Percentiles rank a stretch among this genome's conserved stretches.
Conservation (phyloP, 30 jellyfish, hydroid and myxozoan genomes). For the Chrysaora quinquecirrha region DNA sequence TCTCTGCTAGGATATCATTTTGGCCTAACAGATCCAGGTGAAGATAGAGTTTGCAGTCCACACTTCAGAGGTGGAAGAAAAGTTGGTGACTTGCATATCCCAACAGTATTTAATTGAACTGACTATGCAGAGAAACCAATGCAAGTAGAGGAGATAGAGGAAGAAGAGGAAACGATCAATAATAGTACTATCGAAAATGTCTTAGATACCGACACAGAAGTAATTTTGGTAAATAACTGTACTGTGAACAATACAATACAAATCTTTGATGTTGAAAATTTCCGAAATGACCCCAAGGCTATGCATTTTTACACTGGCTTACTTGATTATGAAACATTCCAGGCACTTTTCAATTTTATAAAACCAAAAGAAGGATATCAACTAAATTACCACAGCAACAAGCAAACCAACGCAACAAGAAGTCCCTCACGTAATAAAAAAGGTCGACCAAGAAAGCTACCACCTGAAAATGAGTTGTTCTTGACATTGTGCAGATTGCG, state of each 20-base stretch:
- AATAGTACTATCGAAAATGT: too few species aligned
- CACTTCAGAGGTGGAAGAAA: neutral
- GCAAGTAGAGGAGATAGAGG: neutral
- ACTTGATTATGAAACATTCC: neutral
- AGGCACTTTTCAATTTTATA: neutral
- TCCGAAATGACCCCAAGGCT: neutral
- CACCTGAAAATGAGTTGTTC: neutral
- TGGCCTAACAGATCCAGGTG: neutral
- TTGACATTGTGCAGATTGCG: neutral
- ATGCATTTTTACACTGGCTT: constrained; percentile 1
- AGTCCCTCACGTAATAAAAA: neutral
- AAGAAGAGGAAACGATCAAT: too few species aligned
- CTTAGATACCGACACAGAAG: neutral
- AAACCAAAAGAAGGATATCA: neutral
- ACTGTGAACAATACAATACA: neutral
- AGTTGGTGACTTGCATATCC: neutral
- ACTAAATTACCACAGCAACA: neutral
- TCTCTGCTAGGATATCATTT: neutral
- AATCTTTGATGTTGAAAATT: neutral
- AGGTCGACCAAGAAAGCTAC: constrained; percentile 1
- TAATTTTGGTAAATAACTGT: neutral
- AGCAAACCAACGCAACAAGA: constrained; percentile 1
- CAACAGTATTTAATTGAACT: neutral
- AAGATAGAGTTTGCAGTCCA: neutral
- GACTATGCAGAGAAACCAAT: neutral